Evolutionary conservation across 2,113 vertebrate species (phyloP).

Genomic region (Atlantisia rogersi): DNA sequence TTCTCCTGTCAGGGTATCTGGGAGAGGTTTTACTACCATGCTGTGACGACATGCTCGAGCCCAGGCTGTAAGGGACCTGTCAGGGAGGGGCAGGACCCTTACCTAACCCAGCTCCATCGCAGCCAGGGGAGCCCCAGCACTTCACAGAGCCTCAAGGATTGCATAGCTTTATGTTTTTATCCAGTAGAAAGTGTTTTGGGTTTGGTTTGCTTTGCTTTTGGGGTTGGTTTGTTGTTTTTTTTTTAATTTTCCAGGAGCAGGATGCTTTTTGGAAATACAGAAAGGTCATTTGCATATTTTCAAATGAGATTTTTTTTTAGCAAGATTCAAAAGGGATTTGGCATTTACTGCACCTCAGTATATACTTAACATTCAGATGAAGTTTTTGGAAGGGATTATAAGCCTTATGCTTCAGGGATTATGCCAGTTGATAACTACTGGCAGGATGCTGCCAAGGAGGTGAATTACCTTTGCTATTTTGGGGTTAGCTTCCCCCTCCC

Average conservation of each 20-base stretch:
- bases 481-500: background rate
- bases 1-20: background rate
- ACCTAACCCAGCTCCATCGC: background rate
- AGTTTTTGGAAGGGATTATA: constrained; percentile 9
- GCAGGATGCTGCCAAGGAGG: background rate
- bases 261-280: background rate
- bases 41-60: background rate
- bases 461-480: background rate
- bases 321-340: background rate
- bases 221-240: too few relatives aligned
- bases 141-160: background rate
- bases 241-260: background rate
- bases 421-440: background rate
- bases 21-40: background rate
- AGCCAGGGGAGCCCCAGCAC: background rate
- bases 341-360: background rate
- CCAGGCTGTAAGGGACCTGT: background rate
- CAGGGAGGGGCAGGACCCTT: background rate
- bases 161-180: background rate
- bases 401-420: background rate
- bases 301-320: background rate
- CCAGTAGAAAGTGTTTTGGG: background rate
- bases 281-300: background rate
- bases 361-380: background rate
- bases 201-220: rapidly evolving